Percentiles rank a stretch among this genome's conserved stretches.
Evolutionary conservation across 2,888 invertebrate species (phyloP).

Genomic region (Philonicus albiceps): DNA sequence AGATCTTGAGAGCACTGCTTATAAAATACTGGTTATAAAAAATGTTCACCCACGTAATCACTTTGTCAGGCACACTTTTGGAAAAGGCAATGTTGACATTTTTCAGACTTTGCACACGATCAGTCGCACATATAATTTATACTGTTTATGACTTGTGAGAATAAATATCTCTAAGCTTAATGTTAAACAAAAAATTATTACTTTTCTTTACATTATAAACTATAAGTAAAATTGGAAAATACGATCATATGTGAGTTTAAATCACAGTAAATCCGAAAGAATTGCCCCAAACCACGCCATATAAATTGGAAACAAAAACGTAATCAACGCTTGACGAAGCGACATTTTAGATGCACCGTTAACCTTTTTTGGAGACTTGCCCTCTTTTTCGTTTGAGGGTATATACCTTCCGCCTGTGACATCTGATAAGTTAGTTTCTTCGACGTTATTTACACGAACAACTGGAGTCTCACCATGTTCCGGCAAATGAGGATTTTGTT

Average conservation of each 20-base stretch:
- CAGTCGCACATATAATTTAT: conserved; percentile 11
- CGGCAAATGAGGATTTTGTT: conserved; percentile 51
- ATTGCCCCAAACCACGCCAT: conserved; percentile 87
- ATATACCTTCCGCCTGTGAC: conserved; percentile 46
- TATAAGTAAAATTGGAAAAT: neutral
- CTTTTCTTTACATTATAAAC: neutral
- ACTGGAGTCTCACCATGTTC: conserved; percentile 42
- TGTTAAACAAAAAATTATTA: conserved; percentile 1
- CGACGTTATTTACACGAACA: conserved; percentile 46
- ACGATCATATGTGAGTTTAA: conserved; percentile 51
- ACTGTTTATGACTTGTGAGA: conserved; percentile 30
- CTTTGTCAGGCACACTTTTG: conserved; percentile 33
- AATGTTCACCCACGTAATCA: neutral
- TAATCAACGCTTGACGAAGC: conserved; percentile 65
- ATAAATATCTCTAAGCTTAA: conserved; percentile 37
- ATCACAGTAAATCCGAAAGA: conserved; percentile 84
- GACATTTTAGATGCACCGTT: conserved; percentile 52
- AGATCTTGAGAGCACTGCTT: neutral
- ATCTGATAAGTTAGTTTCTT: conserved; percentile 52
- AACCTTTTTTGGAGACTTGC: conserved; percentile 43
- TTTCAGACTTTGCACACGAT: neutral
- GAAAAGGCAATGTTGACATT: conserved; percentile 5
- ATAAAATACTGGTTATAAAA: neutral
- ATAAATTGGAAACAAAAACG: conserved; percentile 81
- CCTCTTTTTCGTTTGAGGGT: conserved; percentile 51